These are phyloP conservation scores for Takifugu bimaculatus DNA, from an alignment of 2,113 vertebrate species.

Conservation along the genomic window DNA sequence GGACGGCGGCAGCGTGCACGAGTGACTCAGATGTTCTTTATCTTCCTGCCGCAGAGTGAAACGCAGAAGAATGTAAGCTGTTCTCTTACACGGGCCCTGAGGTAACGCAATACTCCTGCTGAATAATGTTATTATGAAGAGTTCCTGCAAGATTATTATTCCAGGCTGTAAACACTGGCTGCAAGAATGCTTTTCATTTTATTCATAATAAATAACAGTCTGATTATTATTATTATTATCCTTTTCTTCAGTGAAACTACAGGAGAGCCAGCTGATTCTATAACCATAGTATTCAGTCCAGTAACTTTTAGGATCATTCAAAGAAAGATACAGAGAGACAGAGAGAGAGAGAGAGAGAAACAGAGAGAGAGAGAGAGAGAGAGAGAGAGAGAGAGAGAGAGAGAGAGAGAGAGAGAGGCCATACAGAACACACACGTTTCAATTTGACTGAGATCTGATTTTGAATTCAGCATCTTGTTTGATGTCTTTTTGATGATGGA, in stretches of 20 bases:
- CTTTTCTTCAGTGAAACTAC: not conserved
- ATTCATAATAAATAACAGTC: conserved; percentile 20
- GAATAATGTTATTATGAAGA: conserved; percentile 71
- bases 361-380: too few relatives aligned
- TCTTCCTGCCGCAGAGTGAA: conserved; percentile 65
- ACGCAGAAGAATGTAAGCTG: conserved; percentile 66
- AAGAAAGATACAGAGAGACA: not conserved
- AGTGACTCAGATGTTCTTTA: conserved; percentile 64
- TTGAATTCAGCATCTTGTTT: conserved; percentile 62
- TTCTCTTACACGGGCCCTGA: conserved; percentile 62
- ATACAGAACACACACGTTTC: conserved; percentile 18
- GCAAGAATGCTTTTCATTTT: conserved; percentile 49
- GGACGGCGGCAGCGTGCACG: conserved; percentile 36
- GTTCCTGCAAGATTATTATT: conserved; percentile 61
- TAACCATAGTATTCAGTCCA: conserved; percentile 27
- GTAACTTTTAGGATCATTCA: conserved; percentile 3
- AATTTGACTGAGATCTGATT: conserved; percentile 57
- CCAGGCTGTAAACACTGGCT: conserved; percentile 55
- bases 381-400: too few relatives aligned
- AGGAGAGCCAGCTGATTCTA: conserved; percentile 1
- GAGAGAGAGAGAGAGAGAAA: too few relatives aligned
- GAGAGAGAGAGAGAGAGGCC: too few relatives aligned
- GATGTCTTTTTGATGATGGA: conserved; percentile 73
- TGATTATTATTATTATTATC: conserved; percentile 3
- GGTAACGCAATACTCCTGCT: conserved; percentile 63